Base-by-base conservation (phyloP, 2,888 invertebrate genomes). In the Rhimphoctona megacephalus region DNA sequence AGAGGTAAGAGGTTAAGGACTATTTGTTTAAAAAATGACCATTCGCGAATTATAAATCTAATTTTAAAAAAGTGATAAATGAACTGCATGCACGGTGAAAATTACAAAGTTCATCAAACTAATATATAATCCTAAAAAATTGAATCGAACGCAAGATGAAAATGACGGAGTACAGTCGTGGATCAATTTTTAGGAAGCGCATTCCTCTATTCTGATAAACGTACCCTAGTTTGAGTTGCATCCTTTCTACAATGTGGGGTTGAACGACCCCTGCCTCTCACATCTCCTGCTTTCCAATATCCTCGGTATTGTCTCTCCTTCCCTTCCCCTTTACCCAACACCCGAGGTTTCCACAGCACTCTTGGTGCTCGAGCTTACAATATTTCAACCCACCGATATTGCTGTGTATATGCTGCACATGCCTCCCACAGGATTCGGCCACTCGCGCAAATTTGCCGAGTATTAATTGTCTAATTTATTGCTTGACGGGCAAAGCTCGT, bases 401-500 rank as follows among this genome's bases (percentile, higher is more conserved):
- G 49, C 80, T 77, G 52, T 81, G 61, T 61, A 66, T 36, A 36
- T 52, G 25, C 43, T 46, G 61, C 61, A 61, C 86, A 46, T 73
- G 77, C 80, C 54, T 73, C 81, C 85, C 85, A 30, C 81, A 83
- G 87, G 87, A 87, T 87, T 85, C 83, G 83, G 67, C 83, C 73
- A 81, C 83, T 73, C 81, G 83, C 83, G 81, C 87, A 88, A 88
- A 88, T 88, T 88, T 88, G 85, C 85, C 87, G 88, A 85, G 88
- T 88, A 87, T 88, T 88, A 88, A 88, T 88, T 87, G 85, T 81
- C 73, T 82, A 84, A 88, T 88, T 88, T 88, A 88, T 88, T 81
- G 85, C 85, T 73, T 73, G 81, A 87, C 85, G 81, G 84, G 80
- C 76, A 83, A 86, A 86, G 86, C 86, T 80, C 83, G 83, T 83